Base-by-base conservation (phyloP, 2,113 vertebrate species). In the Otis tarda region DNA sequence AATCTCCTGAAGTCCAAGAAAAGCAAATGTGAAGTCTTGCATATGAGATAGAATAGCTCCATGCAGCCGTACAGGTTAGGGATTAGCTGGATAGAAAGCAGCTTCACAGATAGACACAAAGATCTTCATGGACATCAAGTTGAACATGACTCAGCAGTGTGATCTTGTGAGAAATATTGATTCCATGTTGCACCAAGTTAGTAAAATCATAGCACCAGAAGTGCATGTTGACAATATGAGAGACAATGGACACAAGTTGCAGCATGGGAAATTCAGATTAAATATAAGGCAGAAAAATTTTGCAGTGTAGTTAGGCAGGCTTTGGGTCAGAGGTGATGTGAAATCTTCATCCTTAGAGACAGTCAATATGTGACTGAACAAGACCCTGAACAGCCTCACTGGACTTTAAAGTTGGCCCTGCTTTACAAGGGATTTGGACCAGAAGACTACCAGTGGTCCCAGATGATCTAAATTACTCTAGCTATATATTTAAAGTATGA, bases 311-410 rank as follows among this genome's bases (percentile, higher is more conserved):
- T 49, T 23, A 39, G 23, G 75, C 50, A 68, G 35, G 14, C 60
- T 91, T 86, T 83, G 49, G 12, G 61, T 80, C 55, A 74, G 63
- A 74, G 69, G 33, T 18, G 31, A 31, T 83, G 79, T 83, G 79
- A 86, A 88, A 77, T 93, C 43, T 13, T 65, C 28, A 56, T 92
- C 50, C 47, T 82, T n/a, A 22, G 59, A 61, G 43, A 25, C 37
- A 37, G 37, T 57, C 41, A 69, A 3, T n/a, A 45, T 0, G 0
- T 69, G 63, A 61, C 63, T 57, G 39, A 89, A 43, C 17, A 37
- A 59, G 60, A 78, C 11, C 5, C 16, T 71, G 18, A 87, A 12
- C 13, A 53, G 18, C 22, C 53, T 90, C 37, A 53, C 52, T n/a
- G 64, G 56, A 65, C 43, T 59, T 57, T 43, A 49, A 33, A 79